Conservation (phyloP, 2,113 vertebrate species). For the Calonectris borealis region DNA sequence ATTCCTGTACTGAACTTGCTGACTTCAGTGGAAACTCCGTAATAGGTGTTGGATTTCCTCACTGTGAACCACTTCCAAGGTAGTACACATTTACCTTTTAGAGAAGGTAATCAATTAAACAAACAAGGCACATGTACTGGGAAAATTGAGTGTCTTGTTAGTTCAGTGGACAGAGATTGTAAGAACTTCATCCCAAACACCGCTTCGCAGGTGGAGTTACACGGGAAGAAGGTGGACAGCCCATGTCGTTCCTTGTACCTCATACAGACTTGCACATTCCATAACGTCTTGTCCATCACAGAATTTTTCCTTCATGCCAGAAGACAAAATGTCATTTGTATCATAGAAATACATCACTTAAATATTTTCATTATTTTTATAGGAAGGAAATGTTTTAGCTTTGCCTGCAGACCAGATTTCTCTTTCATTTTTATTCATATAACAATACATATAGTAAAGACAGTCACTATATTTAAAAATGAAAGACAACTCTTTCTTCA, state of each 20-base stretch:
- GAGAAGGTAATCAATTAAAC: not conserved
- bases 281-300: accelerated
- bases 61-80: not conserved
- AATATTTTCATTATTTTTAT: not conserved
- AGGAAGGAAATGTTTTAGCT: not conserved
- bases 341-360: not conserved
- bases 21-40: not conserved
- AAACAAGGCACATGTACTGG: not conserved
- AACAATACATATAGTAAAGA: not conserved
- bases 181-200: not conserved
- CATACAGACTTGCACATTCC: not conserved
- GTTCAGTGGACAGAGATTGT: not conserved
- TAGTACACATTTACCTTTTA: not conserved
- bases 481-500: not conserved
- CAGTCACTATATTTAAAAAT: not conserved
- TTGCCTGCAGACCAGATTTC: not conserved
- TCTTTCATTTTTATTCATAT: not conserved
- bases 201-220: accelerated
- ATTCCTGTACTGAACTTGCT: not conserved
- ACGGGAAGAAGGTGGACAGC: not conserved
- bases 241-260: not conserved
- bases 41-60: not conserved
- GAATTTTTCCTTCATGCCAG: not conserved
- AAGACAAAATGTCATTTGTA: not conserved
- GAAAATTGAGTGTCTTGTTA: not conserved